Base-by-base conservation (phyloP, 2,888 invertebrate species). In the Drosophila borealis region DNA sequence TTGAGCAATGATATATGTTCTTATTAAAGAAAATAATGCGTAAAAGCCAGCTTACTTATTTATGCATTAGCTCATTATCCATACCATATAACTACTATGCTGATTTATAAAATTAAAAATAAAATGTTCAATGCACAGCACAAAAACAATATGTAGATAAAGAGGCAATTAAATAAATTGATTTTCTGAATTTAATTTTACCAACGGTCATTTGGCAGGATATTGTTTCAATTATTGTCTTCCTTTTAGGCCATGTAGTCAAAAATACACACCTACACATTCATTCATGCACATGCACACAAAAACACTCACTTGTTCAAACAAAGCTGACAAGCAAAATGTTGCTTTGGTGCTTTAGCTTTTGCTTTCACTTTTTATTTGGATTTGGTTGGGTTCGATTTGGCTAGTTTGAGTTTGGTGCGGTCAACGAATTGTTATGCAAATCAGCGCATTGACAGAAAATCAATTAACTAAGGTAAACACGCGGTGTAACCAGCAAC, bases 391-490 rank as follows among this genome's bases (percentile, higher is more conserved):
- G 10, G 42, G 34, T 17, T 48, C 42, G 13, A 34, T 37, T 60
- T 8, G 59, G 49, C 21, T 39, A 9, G 17, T 11, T 45, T 54
- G n/a, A 6, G 39, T 39, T 61, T 44, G 60, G 51, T 37, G 51
- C 45, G 70, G 67, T 56, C 69, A 60, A 56, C 68, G 63, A 79
- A 76, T 71, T 80, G 83, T 80, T 78, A 82, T 82, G 83, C 80
- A 86, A 83, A 88, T 86, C 80, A 78, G 70, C 78, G 73, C 80
- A 82, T 73, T 80, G 83, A 88, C 86, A 83, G 83, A 86, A 88
- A 83, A 83, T 83, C 88, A 83, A 83, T 83, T 83, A 83, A 73
- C 87, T 86, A 65, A 77, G 80, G 80, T 86, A 88, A 83, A 83
- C 83, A 83, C 57, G 61, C 62, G 60, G 63, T 55, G 64, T 61